Percentiles rank a stretch among this genome's conserved stretches.
These are phyloP conservation scores for Dolomedes plantarius DNA, from an alignment of 2,888 invertebrate species.

Conservation along the genomic window DNA sequence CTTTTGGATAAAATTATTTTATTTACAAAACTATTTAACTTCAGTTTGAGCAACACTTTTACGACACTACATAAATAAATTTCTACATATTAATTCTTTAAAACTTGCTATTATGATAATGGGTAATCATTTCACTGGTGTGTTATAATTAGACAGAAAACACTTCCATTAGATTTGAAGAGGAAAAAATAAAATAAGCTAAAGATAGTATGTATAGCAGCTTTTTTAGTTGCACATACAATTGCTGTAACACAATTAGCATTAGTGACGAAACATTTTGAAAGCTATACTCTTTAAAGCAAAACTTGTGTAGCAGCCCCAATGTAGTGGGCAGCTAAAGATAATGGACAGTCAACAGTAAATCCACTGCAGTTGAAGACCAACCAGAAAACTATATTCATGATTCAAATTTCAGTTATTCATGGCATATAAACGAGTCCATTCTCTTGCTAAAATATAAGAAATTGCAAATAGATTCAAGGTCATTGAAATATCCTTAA, in stretches of 20 bases:
- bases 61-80: not conserved
- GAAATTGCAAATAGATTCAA: not conserved
- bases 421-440: constrained; percentile 96
- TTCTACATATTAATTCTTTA: no score
- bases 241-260: constrained; percentile 24
- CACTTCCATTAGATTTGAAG: not conserved
- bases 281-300: constrained; percentile 51
- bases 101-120: no score
- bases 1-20: not conserved
- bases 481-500: no score
- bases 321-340: constrained; percentile 54
- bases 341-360: constrained; percentile 44
- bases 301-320: constrained; percentile 38
- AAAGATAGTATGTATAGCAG: not conserved
- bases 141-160: not conserved
- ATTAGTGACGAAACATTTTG: constrained; percentile 13
- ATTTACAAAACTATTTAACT: constrained; percentile 12
- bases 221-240: constrained; percentile 1
- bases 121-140: no score
- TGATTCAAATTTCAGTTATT: constrained; percentile 82
- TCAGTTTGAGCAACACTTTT: constrained; percentile 17
- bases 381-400: constrained; percentile 18
- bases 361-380: constrained; percentile 41
- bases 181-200: not conserved
- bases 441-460: constrained; percentile 91